Evolutionary conservation across 2,888 invertebrate genomes (phyloP).

Genomic region (Taenaris catops): DNA sequence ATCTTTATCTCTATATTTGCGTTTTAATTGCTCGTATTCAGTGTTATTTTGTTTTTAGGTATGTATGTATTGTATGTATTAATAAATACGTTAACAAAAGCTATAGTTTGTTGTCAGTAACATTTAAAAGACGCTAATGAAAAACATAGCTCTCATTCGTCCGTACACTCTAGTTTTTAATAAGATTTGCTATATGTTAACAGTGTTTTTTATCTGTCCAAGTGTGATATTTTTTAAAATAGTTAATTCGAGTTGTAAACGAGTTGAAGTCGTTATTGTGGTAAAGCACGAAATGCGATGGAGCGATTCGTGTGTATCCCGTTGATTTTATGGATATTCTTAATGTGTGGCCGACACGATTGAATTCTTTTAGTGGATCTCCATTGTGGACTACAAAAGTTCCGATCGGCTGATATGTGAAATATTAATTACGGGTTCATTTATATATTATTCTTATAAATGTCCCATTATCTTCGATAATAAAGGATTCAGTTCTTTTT

Average conservation of each 20-base stretch:
- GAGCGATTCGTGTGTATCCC: slow-evolving; percentile 41
- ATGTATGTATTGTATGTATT: too few relatives aligned
- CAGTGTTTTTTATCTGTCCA: neutral
- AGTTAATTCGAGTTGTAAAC: slow-evolving; percentile 50
- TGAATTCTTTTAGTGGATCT: slow-evolving; percentile 19
- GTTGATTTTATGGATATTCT: slow-evolving; percentile 58
- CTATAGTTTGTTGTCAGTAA: too few relatives aligned
- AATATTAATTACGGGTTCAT: slow-evolving; percentile 2
- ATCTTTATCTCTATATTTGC: too few relatives aligned
- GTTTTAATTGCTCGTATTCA: too few relatives aligned
- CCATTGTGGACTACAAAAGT: slow-evolving; percentile 15
- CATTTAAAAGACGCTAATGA: too few relatives aligned
- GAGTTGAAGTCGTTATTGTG: slow-evolving; percentile 50
- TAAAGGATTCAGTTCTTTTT: neutral
- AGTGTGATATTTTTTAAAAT: slow-evolving; percentile 37
- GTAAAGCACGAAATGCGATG: slow-evolving; percentile 51
- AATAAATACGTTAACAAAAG: too few relatives aligned
- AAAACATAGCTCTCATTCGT: too few relatives aligned
- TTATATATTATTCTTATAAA: slow-evolving; percentile 2
- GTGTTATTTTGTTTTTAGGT: too few relatives aligned
- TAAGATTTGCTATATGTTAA: too few relatives aligned
- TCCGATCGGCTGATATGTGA: slow-evolving; percentile 6
- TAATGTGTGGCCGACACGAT: slow-evolving; percentile 68
- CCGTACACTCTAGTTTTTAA: too few relatives aligned
- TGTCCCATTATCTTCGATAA: too few relatives aligned